phyloP scores from a whole-genome alignment of 2,113 vertebrate species.

The Melanerpes formicivorus region DNA sequence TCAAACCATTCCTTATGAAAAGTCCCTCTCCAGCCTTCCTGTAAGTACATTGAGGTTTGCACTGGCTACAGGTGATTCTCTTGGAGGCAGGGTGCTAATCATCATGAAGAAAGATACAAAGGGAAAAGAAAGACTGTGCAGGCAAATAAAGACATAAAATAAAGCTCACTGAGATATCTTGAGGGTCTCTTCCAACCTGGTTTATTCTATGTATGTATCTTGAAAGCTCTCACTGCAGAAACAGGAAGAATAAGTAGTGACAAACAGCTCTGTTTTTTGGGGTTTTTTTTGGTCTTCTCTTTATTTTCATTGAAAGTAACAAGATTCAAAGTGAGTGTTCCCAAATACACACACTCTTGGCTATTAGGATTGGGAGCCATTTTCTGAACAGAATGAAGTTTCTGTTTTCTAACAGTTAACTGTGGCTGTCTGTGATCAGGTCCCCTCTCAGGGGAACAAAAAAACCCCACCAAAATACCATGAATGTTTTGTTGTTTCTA shows the following conservation, averaged over 20 bases:
- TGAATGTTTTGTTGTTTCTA: too few relatives aligned
- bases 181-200: neutral
- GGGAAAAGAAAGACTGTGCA: neutral
- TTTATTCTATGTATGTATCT: neutral
- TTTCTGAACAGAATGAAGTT: neutral
- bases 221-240: neutral
- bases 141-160: slow-evolving; percentile 26
- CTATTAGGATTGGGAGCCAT: neutral
- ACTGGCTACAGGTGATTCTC: neutral
- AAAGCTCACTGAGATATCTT: neutral
- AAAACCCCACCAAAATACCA: too few relatives aligned
- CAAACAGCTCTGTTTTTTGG: neutral
- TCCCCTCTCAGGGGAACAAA: too few relatives aligned
- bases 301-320: too few relatives aligned
- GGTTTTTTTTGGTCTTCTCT: too few relatives aligned
- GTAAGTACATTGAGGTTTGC: neutral
- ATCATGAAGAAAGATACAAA: neutral
- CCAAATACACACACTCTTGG: neutral
- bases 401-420: neutral
- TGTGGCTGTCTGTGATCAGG: neutral
- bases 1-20: too few relatives aligned
- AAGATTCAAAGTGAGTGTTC: neutral
- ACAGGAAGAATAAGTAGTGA: neutral
- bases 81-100: neutral
- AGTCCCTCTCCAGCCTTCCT: too few relatives aligned